Base-by-base conservation (phyloP, 2,113 vertebrate species). In the Muntiacus reevesi region DNA sequence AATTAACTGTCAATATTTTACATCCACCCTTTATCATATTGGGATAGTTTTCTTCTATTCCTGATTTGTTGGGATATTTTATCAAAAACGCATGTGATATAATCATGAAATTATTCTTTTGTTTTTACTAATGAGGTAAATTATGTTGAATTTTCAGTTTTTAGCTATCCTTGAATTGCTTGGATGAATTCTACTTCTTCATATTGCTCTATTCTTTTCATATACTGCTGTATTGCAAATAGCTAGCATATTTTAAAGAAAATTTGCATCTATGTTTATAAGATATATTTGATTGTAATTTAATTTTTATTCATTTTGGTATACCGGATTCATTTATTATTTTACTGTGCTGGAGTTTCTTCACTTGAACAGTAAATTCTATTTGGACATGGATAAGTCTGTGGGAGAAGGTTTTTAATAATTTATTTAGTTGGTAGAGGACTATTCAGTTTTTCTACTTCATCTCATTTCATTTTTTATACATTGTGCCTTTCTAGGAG, bases 321-420 rank as follows among this genome's bases (percentile, higher is more conserved):
- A 88, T 59, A 50, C 6, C 5, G 13, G 9, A 25, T 33, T 71
- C 19, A 36, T 71, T 71, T 64, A 36, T 3, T 36, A 21, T 36
- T 71, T 71, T n/a, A 71, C 9, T 36, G 19, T 11, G n/a, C n/a
- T 71, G n/a, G 9, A 21, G 33, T 19, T 71, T 71, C 17, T n/a
- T 36, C 4, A 36, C 17, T 78, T 59, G 15, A 79, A 79, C 4
- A 50, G 8, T 50, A 47, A 50, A 33, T 79, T 79, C 8, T 23
- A 33, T 57, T 6, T 40, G 3, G 2, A 0, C 4, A 25, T 43
- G 17, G 23, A 23, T 1, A 10, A 74, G 11, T 82, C 9, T 14
- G 47, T 82, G 6, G 36, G 9, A 91, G 15, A 84, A 33, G 14
- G 19, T 54, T 91, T 94, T 88, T 54, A 88, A 67, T 43, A 25